These are phyloP conservation scores for Lepidothrix coronata DNA, from an alignment of 2,113 vertebrate genomes.

Conservation along the genomic window DNA sequence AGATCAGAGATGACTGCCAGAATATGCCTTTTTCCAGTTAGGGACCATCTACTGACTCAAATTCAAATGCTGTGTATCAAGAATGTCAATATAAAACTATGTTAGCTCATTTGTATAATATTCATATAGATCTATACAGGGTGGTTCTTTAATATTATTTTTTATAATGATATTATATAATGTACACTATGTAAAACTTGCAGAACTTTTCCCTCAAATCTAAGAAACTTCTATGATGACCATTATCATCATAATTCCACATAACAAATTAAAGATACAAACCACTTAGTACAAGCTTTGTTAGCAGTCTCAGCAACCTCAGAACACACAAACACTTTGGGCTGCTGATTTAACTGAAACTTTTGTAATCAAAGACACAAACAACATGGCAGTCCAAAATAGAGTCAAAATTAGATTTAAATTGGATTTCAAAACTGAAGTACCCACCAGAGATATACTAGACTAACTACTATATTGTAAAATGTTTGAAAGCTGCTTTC, in stretches of 20 bases:
- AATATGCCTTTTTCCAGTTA: not conserved
- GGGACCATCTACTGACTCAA: not conserved
- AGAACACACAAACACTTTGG: not conserved
- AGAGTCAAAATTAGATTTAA: not conserved
- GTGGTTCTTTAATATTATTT: not conserved
- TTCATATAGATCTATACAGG: not conserved
- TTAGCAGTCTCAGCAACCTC: not conserved
- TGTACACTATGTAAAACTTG: not conserved
- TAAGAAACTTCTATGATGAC: not conserved
- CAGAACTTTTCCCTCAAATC: not conserved
- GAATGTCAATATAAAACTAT: not conserved
- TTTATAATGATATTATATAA: not conserved
- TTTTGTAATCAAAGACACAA: not conserved
- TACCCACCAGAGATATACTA: not conserved
- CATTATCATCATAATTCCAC: not conserved
- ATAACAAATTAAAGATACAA: not conserved
- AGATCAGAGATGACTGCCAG: not conserved
- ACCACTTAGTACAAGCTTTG: not conserved
- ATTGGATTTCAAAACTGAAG: not conserved
- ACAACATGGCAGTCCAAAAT: not conserved
- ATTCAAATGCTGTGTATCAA: not conserved
- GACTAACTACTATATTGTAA: not conserved
- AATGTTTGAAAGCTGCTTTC: slow-evolving; percentile 2
- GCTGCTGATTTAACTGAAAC: not conserved
- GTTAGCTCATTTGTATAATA: not conserved